A percentile compares a stretch with the other conserved stretches of the same genome.
Conservation (phyloP, 2,797 vertebrate genomes). For the Peromyscus nudipes region DNA sequence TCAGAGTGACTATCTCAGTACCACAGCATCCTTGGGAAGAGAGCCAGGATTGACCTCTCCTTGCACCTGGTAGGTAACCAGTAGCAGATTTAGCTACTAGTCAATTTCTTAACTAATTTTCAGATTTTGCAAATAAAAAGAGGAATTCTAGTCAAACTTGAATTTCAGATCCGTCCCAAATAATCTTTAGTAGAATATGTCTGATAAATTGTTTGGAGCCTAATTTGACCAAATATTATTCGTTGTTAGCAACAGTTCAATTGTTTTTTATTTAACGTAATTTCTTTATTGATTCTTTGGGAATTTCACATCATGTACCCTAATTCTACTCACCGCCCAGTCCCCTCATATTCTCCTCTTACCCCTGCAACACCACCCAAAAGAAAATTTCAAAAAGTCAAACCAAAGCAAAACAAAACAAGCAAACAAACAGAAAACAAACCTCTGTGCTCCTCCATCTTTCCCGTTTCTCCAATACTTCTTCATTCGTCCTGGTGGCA, state of each 20-base stretch:
- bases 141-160: not conserved
- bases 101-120: not conserved
- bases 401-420: not conserved
- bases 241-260: not conserved
- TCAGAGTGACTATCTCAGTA: not conserved
- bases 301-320: not conserved
- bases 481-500: not conserved
- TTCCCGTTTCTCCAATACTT: not conserved
- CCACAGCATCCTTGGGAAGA: not conserved
- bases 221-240: not conserved
- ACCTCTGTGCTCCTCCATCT: not conserved
- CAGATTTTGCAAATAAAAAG: constrained; percentile 21
- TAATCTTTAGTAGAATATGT: not conserved
- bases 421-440: not conserved
- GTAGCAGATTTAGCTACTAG: too few relatives aligned
- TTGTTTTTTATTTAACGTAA: not conserved
- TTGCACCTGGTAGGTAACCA: not conserved
- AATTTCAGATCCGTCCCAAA: constrained; percentile 16
- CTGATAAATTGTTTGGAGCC: not conserved
- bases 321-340: not conserved
- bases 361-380: not conserved
- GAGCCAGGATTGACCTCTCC: not conserved
- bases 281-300: not conserved
- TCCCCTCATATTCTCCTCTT: not conserved
- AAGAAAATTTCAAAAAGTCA: not conserved